Evolutionary conservation across 2,113 vertebrate species (phyloP).

Genomic region (Hyperopisus bebe): DNA sequence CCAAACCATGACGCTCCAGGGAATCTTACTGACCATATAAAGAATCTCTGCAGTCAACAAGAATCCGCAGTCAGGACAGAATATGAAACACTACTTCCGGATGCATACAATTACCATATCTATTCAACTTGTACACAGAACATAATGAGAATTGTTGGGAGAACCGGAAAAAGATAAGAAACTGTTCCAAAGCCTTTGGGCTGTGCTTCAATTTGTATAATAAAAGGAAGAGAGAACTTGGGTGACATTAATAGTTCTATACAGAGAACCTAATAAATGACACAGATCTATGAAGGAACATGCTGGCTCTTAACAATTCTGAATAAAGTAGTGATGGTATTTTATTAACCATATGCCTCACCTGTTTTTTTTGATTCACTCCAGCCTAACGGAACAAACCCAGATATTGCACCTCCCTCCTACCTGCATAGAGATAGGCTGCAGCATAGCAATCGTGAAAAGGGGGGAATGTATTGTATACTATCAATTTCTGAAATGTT

Average conservation of each 20-base stretch:
- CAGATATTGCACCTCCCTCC: background rate
- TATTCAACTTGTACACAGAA: background rate
- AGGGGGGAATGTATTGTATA: background rate
- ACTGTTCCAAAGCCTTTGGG: background rate
- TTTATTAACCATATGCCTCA: background rate
- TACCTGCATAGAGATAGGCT: background rate
- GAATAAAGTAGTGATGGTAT: background rate
- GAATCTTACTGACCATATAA: background rate
- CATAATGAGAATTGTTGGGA: background rate
- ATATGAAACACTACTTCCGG: background rate
- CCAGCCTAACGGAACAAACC: background rate
- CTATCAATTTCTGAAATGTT: background rate
- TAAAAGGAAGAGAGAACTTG: background rate
- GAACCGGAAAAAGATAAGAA: background rate
- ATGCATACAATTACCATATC: background rate
- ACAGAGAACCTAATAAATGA: background rate
- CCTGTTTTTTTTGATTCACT: background rate
- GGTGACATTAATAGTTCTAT: background rate
- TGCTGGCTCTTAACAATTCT: background rate
- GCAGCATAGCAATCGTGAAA: background rate
- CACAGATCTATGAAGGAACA: background rate
- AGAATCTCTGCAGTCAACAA: background rate
- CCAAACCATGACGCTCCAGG: background rate
- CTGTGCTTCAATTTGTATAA: background rate
- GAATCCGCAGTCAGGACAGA: background rate